Base-by-base conservation (phyloP, 2,797 vertebrate species). In the Rhynchotus rufescens region DNA sequence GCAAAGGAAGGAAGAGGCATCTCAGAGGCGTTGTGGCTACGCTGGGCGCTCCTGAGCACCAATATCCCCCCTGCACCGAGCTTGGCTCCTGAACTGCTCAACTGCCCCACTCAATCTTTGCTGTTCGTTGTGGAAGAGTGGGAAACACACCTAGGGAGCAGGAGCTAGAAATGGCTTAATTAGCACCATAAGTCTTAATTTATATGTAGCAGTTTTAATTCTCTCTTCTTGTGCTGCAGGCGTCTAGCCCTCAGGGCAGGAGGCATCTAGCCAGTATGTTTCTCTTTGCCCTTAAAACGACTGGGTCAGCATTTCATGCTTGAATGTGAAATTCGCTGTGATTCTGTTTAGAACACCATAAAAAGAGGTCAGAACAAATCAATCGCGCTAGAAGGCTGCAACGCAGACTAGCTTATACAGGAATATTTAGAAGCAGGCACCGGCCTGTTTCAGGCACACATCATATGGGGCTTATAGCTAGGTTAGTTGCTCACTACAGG, bases 301-400 rank as follows among this genome's bases (percentile, higher is more conserved):
- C 96, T 93, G 90, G 94, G 95, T 95, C 94, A 95, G 92, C 92
- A 89, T 93, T 96, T 96, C 95, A 96, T 94, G 96, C 90, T 75
- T 81, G 74, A 94, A 92, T 94, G 95, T 94, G 84, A 96, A 96
- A 95, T 96, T 94, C 92, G 21, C 93, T 88, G 94, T 89, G 94
- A 93, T 96, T 95, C 94, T 95, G 95, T 95, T 94, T 94, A 95
- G 86, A 96, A 93, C 86, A 92, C 92, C 90, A 94, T 88, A 96
- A 96, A 96, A 96, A 96, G 93, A 96, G 96, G 94, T 96, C 96
- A 96, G 95, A 95, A 94, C 92, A 94, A 96, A 96, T 96, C 95
- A 93, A 96, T 96, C 13, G 34, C 13, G 72, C 91, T 88, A 93
- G 34, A 68, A 95, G 93, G 90, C 93, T 94, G 90, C 89, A 94